Evolutionary conservation across 2,888 invertebrate species (phyloP).

Genomic region (Brachycybe producta): DNA sequence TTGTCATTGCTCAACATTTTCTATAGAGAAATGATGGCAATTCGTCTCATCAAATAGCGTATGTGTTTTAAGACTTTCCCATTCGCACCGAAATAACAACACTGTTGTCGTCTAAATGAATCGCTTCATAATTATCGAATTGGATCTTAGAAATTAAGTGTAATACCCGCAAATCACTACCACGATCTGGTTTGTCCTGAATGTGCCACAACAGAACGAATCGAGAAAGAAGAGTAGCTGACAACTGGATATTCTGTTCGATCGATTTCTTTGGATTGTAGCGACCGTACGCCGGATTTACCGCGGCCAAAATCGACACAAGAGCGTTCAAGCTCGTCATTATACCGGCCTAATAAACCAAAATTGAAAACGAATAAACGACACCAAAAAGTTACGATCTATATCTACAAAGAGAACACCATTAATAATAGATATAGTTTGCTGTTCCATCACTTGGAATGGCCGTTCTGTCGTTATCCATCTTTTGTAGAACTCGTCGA

Average conservation of each 20-base stretch:
- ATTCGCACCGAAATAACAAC: too few species aligned
- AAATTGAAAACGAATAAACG: too few species aligned
- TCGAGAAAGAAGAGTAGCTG: conserved; percentile 89
- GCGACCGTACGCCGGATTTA: conserved; percentile 96
- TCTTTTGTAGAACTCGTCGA: conserved; percentile 99
- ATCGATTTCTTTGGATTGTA: conserved; percentile 91
- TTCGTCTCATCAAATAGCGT: too few species aligned
- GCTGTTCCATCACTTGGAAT: conserved; percentile 99
- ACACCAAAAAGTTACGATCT: too few species aligned
- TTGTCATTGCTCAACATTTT: too few species aligned
- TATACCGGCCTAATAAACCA: conserved; percentile 67
- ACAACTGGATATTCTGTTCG: conserved; percentile 95
- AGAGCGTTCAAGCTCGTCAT: conserved; percentile 96
- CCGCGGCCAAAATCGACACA: conserved; percentile 93
- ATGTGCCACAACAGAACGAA: conserved; percentile 95
- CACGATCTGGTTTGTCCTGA: conserved; percentile 56
- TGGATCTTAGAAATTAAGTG: too few species aligned
- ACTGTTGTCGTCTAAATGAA: too few species aligned
- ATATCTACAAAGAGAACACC: too few species aligned
- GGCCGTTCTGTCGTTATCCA: conserved; percentile 83
- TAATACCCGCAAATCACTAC: conserved; percentile 48
- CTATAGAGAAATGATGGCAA: too few species aligned
- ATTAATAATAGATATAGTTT: conserved; percentile 98
- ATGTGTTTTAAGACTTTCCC: too few species aligned
- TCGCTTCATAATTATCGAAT: not conserved